Conservation (phyloP, 2,888 invertebrate genomes). For the Mythimna pallens region DNA sequence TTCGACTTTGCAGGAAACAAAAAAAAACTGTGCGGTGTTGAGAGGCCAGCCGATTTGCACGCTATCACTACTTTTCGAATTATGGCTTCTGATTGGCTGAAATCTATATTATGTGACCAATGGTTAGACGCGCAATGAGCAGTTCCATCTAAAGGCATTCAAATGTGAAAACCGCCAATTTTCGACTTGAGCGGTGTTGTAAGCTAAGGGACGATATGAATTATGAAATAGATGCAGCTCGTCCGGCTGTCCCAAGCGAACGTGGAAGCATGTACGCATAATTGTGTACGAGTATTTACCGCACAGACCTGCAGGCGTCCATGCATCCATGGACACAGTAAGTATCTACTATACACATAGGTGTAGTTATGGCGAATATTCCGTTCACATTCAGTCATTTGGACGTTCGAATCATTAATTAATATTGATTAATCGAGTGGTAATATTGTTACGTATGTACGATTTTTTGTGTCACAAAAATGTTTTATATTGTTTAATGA, state of each 20-base stretch:
- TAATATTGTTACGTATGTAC: not conserved
- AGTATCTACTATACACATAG: not conserved
- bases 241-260: conserved; percentile 49
- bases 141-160: too few relatives aligned
- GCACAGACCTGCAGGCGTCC: conserved; percentile 46
- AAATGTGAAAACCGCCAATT: too few relatives aligned
- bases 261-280: conserved; percentile 64
- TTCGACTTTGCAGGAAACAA: too few relatives aligned
- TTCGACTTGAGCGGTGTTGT: too few relatives aligned
- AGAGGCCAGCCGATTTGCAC: too few relatives aligned
- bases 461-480: not conserved
- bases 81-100: too few relatives aligned
- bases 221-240: conserved; percentile 61
- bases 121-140: too few relatives aligned
- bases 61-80: too few relatives aligned
- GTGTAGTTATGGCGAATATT: not conserved
- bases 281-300: conserved; percentile 58
- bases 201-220: conserved; percentile 38
- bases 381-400: conserved; percentile 35
- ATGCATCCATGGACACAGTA: conserved; percentile 17
- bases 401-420: conserved; percentile 19
- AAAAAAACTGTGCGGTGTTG: too few relatives aligned
- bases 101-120: too few relatives aligned
- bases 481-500: not conserved
- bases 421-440: conserved; percentile 22